Evolutionary conservation across 2,888 invertebrate species (phyloP).

Genomic region (Cryptosula pallasiana): DNA sequence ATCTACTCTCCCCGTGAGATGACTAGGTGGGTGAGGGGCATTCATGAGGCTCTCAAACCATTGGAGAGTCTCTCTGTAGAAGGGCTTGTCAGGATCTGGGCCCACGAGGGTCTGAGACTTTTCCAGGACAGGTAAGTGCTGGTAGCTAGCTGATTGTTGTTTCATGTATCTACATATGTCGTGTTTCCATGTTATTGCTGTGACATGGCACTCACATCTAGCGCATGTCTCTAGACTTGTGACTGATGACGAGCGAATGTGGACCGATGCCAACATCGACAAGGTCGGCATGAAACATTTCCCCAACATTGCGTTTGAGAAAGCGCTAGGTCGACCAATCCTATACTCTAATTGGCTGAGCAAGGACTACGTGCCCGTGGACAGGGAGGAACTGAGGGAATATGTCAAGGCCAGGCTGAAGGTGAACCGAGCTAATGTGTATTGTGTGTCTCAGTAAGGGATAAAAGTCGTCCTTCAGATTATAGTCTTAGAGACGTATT

Average conservation of each 20-base stretch:
- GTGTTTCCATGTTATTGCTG: too few relatives aligned
- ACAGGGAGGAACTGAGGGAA: slow-evolving; percentile 86
- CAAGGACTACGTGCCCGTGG: slow-evolving; percentile 95
- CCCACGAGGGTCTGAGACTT: slow-evolving; percentile 92
- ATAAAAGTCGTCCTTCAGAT: not conserved
- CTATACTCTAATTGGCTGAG: slow-evolving; percentile 98
- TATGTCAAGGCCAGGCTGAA: slow-evolving; percentile 95
- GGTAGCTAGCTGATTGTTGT: too few relatives aligned
- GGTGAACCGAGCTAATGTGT: too few relatives aligned
- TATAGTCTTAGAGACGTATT: too few relatives aligned
- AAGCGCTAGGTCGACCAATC: slow-evolving; percentile 85
- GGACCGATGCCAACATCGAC: slow-evolving; percentile 98
- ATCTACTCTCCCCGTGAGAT: slow-evolving; percentile 96
- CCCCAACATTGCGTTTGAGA: slow-evolving; percentile 77
- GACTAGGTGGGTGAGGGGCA: slow-evolving; percentile 98
- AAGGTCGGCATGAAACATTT: slow-evolving; percentile 74
- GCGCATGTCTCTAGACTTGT: slow-evolving; percentile 62
- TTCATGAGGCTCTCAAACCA: slow-evolving; percentile 95
- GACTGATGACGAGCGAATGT: slow-evolving; percentile 85
- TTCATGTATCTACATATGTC: too few relatives aligned
- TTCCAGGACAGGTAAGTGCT: slow-evolving; percentile 69
- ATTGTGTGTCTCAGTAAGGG: not conserved
- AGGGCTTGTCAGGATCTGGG: slow-evolving; percentile 96
- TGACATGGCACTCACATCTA: too few relatives aligned
- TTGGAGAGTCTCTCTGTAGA: slow-evolving; percentile 85